phyloP scores from a whole-genome alignment of 2,888 invertebrate genomes.

The Smittia sp. region DNA sequence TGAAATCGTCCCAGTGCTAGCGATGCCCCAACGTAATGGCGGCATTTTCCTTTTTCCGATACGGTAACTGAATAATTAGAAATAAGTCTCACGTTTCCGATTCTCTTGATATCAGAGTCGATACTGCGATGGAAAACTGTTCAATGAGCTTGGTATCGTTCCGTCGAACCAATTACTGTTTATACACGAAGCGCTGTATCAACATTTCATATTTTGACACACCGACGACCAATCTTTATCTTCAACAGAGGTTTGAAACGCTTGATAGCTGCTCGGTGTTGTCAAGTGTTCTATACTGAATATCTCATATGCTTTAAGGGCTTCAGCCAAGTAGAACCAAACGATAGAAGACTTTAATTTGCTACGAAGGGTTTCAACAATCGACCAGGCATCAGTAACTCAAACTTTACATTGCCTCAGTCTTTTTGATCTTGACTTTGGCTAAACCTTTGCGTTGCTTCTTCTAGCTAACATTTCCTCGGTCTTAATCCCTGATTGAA shows the following conservation, averaged over 20 bases:
- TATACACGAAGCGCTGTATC: background rate
- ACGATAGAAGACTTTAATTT: too few species aligned
- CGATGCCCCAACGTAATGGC: conserved; percentile 58
- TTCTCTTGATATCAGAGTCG: background rate
- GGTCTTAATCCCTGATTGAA: too few species aligned
- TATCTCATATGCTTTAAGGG: too few species aligned
- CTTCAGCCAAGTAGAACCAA: too few species aligned
- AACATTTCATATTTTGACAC: background rate
- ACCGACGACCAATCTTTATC: background rate
- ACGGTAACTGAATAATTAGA: background rate
- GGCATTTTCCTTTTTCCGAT: background rate
- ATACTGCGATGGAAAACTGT: background rate
- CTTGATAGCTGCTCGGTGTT: too few species aligned
- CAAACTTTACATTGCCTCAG: too few species aligned
- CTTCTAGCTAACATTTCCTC: too few species aligned
- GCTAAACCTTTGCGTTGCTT: too few species aligned
- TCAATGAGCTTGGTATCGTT: background rate
- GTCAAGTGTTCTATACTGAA: too few species aligned
- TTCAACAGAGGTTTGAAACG: background rate
- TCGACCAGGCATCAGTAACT: too few species aligned
- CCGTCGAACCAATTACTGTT: background rate
- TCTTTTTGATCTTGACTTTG: too few species aligned
- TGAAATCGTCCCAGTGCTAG: conserved; percentile 58
- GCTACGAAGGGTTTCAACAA: too few species aligned
- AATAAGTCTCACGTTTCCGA: conserved; percentile 17